Conservation (phyloP, 2,113 vertebrate species). For the Rallus limicola region DNA sequence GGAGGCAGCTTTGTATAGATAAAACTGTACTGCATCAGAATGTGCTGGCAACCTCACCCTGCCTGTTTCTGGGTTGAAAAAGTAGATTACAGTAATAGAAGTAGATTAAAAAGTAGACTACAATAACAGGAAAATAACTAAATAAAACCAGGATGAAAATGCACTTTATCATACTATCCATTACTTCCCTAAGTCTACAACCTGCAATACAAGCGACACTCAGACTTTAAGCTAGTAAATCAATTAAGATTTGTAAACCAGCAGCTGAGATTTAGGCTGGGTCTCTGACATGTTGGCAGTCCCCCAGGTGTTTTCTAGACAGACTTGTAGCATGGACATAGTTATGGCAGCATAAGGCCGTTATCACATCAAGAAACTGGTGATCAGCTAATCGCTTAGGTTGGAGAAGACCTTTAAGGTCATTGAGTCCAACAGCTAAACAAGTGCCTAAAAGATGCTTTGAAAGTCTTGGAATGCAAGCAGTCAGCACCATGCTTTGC, state of each 20-base stretch:
- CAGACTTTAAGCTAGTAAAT: neutral
- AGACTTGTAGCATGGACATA: neutral
- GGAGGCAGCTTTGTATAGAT: neutral
- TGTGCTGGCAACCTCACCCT: neutral
- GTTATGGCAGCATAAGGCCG: neutral
- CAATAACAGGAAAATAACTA: neutral
- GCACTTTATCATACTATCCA: neutral
- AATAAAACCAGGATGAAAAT: neutral
- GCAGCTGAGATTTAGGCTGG: neutral
- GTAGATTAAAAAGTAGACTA: neutral
- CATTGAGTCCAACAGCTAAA: neutral
- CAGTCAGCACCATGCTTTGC: neutral
- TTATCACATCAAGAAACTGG: neutral
- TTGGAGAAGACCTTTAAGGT: too few relatives aligned
- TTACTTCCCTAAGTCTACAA: neutral
- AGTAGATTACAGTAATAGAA: neutral
- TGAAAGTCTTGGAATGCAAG: neutral
- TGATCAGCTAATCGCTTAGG: neutral
- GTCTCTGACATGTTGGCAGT: neutral
- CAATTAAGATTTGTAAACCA: neutral
- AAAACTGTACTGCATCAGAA: neutral
- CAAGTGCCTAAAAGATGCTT: neutral
- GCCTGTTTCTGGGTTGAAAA: neutral
- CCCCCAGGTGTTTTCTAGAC: neutral
- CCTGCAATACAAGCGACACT: neutral